These are phyloP conservation scores for Meghimatium bilineatum DNA, from an alignment of 2,888 invertebrate genomes.

Conservation along the genomic window DNA sequence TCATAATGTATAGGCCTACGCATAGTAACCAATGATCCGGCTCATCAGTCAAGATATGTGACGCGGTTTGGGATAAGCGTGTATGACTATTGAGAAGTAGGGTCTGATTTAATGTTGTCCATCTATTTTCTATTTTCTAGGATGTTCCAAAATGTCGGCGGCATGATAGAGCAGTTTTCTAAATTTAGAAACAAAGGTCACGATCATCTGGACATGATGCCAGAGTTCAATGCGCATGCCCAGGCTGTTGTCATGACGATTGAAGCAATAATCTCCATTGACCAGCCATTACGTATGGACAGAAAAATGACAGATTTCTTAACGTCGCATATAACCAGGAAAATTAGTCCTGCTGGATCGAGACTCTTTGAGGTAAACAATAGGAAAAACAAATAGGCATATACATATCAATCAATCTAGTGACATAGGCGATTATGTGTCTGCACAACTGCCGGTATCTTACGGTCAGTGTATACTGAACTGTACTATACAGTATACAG, in stretches of 20 bases:
- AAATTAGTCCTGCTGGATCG: background rate
- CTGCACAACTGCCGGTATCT: too few species aligned
- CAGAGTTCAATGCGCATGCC: constrained; percentile 2
- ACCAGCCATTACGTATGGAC: background rate
- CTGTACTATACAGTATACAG: too few species aligned
- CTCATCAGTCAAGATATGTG: too few species aligned
- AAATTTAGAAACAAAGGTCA: background rate
- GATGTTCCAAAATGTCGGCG: background rate
- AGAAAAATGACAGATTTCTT: background rate
- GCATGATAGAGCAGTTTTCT: background rate
- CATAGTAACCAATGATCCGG: too few species aligned
- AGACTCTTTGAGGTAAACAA: background rate
- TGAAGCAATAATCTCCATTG: background rate
- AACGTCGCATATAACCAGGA: background rate
- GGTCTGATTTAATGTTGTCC: too few species aligned
- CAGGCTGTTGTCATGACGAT: background rate
- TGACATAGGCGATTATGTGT: too few species aligned
- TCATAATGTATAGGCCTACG: too few species aligned
- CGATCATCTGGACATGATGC: background rate
- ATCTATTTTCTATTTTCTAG: background rate
- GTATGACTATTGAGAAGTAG: too few species aligned
- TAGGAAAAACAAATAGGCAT: too few species aligned
- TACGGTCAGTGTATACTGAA: too few species aligned
- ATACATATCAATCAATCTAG: too few species aligned
- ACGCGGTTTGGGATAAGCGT: too few species aligned